Conservation (phyloP, 2,113 vertebrate genomes). For the Australoheros scitulus region DNA sequence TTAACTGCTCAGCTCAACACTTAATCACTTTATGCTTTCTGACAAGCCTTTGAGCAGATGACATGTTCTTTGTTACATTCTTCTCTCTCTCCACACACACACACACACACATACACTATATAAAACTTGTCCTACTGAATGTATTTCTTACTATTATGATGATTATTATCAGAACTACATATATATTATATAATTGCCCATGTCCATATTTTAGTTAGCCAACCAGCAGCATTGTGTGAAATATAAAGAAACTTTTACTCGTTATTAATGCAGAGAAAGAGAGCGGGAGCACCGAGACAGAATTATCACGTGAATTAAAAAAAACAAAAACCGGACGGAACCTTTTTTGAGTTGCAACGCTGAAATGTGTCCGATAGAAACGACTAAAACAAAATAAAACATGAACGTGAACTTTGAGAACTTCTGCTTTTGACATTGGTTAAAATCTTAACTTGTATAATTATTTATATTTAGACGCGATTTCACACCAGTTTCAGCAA, state of each 20-base stretch:
- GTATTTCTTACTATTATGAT: not conserved
- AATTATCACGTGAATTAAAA: not conserved
- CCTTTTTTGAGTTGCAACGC: not conserved
- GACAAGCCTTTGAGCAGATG: too few species aligned
- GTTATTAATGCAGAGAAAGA: not conserved
- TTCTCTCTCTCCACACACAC: too few species aligned
- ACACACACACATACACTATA: too few species aligned
- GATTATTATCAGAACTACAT: not conserved
- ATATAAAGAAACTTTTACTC: not conserved
- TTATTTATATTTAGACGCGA: not conserved
- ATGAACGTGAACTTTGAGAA: not conserved
- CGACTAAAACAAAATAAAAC: not conserved
- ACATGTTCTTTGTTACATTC: too few species aligned
- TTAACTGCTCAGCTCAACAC: too few species aligned
- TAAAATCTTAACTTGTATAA: not conserved
- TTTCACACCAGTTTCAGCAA: not conserved
- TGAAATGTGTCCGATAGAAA: slow-evolving; percentile 28
- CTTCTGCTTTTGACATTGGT: not conserved
- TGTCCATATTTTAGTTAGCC: too few species aligned
- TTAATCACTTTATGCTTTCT: too few species aligned
- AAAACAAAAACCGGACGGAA: slow-evolving; percentile 38
- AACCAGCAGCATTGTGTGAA: too few species aligned
- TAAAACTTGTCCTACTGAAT: not conserved
- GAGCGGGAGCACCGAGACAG: too few species aligned
- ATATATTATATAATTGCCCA: too few species aligned